Evolutionary conservation across 92 coral and sea anemone genomes (phyloP), one percentile per base, ranked within the genome.

Genomic region (Heteractis magnifica): DNA sequence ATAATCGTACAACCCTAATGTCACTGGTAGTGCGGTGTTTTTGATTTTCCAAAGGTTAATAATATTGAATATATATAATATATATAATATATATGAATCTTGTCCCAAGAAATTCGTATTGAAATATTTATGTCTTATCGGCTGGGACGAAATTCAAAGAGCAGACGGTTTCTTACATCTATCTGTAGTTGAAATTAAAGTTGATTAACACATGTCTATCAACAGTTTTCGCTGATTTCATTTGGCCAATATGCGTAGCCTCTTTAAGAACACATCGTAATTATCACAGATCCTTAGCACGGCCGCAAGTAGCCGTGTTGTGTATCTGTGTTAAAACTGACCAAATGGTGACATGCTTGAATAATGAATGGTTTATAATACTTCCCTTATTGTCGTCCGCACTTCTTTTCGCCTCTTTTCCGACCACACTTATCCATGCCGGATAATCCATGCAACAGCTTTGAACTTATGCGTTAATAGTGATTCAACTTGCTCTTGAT

Each of bases 181-280:
- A 10, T 13, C 4, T 68, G 50, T 68, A 5, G 16, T 26, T 23
- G 73, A 68, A 26, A 20, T 68, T 68, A 41, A 68, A 68, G 26
- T 68, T 48, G 73, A 68, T 68, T 21, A 68, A 14, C 73, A 68
- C 73, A 68, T 68, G 73, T 68, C 73, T 68, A 21, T 26, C 15
- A 26, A 68, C 73, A 68, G 23, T 68, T 68, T 11, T 68, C 73
- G 73, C 13, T 68, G 5, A 64, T 64, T 64, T 18, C 10, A 64
- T 64, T 64, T 68, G 49, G 23, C 49, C 10, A 26, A 6, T 68
- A 68, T 68, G 49, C 73, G 49, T 68, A 21, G 73, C 48, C 49
- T 68, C 50, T 20, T 68, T 64, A 64, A 19, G 73, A 5, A 26
- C 49, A 68, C 49, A 23, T 9, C 73, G 23, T 26, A 26, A 68